Evolutionary conservation across 2,113 vertebrate genomes (phyloP).

Genomic region (Seriola aureovittata): DNA sequence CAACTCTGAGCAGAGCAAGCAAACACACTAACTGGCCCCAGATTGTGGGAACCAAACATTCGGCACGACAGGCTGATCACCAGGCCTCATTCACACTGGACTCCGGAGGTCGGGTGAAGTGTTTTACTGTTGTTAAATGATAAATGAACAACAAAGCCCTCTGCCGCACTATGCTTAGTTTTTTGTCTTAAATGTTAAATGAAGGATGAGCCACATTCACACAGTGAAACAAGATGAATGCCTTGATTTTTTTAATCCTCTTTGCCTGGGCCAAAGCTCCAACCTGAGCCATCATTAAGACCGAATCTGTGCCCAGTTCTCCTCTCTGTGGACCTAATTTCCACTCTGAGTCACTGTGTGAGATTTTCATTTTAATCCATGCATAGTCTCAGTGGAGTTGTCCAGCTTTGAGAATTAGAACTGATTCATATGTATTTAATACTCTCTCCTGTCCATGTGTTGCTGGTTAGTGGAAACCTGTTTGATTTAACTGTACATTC

Average conservation of each 20-base stretch:
- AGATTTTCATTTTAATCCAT: slow-evolving; percentile 17
- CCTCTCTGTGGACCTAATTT: neutral
- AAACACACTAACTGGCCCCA: slow-evolving; percentile 36
- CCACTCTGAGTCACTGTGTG: neutral
- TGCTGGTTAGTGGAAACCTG: neutral
- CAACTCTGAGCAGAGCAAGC: neutral
- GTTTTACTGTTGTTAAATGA: neutral
- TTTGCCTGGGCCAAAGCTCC: slow-evolving; percentile 15
- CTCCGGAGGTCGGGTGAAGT: neutral
- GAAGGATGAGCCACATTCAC: too few relatives aligned
- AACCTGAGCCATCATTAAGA: slow-evolving; percentile 1
- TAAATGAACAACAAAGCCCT: neutral
- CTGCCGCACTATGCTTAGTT: neutral
- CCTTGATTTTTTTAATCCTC: slow-evolving; percentile 32
- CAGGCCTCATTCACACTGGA: neutral
- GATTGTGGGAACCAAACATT: slow-evolving; percentile 50
- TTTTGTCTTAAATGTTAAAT: too few relatives aligned
- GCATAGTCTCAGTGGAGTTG: neutral
- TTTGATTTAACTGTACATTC: too few relatives aligned
- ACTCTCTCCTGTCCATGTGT: neutral
- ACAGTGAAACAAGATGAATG: slow-evolving; percentile 11
- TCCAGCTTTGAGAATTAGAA: slow-evolving; percentile 5
- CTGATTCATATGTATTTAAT: slow-evolving; percentile 5
- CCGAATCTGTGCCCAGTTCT: neutral
- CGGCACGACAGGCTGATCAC: neutral